Evolutionary conservation across 2,797 vertebrate genomes (phyloP).

Genomic region (Manis javanica): DNA sequence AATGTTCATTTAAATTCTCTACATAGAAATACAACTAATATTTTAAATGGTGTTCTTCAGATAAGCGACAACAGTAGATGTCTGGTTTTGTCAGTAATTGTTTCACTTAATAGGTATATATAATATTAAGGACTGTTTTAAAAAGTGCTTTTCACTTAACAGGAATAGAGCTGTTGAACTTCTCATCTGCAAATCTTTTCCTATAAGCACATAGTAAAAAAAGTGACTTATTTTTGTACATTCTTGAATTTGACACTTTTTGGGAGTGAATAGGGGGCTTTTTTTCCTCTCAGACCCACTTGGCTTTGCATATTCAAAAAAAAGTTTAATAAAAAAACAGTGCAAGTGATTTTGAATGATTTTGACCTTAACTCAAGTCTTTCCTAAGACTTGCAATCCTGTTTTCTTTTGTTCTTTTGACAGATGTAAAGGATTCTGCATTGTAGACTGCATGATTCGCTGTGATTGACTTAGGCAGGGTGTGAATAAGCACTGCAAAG

Average conservation of each 20-base stretch:
- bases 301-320: conserved; percentile 48
- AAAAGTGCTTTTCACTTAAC: background rate
- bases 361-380: conserved; percentile 44
- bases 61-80: background rate
- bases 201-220: background rate
- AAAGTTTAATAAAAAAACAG: conserved; percentile 32
- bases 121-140: background rate
- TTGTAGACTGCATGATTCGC: background rate
- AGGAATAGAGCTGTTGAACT: background rate
- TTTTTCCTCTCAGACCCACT: background rate
- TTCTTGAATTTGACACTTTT: background rate
- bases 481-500: conserved; percentile 36
- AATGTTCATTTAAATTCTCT: background rate
- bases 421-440: background rate
- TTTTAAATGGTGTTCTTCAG: conserved; percentile 18
- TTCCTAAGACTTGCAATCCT: background rate
- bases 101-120: background rate
- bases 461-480: conserved; percentile 22
- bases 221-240: background rate
- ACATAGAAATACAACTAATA: background rate
- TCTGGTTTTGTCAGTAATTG: background rate
- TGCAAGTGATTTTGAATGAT: conserved; percentile 54
- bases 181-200: background rate
- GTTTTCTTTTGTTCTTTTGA: background rate
- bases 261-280: background rate